Base-by-base conservation (phyloP, 2,113 vertebrate genomes). In the Rallus limicola region DNA sequence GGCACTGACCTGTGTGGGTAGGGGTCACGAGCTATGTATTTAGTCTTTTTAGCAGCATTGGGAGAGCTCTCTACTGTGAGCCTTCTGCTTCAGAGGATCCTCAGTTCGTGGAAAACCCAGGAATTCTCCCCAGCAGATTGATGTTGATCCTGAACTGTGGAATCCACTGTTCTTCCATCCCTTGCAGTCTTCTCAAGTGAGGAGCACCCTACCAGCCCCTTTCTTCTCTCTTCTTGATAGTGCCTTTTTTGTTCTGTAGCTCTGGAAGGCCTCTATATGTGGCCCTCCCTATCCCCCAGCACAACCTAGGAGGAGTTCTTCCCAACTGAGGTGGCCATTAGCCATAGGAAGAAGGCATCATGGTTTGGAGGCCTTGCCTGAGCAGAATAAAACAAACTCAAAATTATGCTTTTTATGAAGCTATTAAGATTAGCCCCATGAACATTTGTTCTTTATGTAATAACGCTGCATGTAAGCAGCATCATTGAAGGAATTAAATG, bases 351-450 rank as follows among this genome's bases (percentile, higher is more conserved):
- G n/a, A 19, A 29, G 19, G 26, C 72, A 12, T 11, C 58, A 25
- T 17, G 90, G 2, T 82, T 69, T 38, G 63, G 40, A 67, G 11
- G 33, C 63, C n/a, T 83, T 70, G 48, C 14, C 16, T 55, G 26
- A 68, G 38, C 88, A 56, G 60, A 93, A 70, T 55, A 74, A 93
- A 85, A 72, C 19, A 0, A 79, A 69, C 40, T 69, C 6, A 18
- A 74, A 95, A 68, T n/a, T 40, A 25, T 0, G 0, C 19, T 65
- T 55, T 70, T 85, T 42, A 26, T 70, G 36, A 64, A 1, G 1
- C 13, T 36, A 29, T 81, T 69, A 60, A 56, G 14, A 60, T 83
- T 74, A 58, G 19, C 59, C 9, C 44, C 14, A 29, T 70, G 56
- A 67, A 34, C 36, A 14, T 38, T 40, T 29, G 8, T 11, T 93